Evolutionary conservation across 2,797 vertebrate species (phyloP).

Genomic region (Oreortyx pictus): DNA sequence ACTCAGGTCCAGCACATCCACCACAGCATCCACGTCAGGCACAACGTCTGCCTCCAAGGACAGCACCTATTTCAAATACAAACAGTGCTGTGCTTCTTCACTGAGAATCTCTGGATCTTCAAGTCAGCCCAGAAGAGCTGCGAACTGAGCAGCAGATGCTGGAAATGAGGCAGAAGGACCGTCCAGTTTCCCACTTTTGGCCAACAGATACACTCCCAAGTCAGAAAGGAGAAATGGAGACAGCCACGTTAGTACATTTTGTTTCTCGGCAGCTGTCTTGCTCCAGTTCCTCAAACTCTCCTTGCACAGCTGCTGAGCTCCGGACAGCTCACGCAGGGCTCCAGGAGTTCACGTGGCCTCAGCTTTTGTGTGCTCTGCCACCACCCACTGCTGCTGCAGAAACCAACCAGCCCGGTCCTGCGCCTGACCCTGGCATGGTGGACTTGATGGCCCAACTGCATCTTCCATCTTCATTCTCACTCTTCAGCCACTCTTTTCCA

Average conservation of each 20-base stretch:
- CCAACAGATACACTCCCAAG: not conserved
- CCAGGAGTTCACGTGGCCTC: not conserved
- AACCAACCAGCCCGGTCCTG: not conserved
- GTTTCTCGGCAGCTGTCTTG: not conserved
- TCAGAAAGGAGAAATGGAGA: not conserved
- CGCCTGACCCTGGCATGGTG: not conserved
- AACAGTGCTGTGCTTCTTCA: not conserved
- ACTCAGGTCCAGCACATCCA: not conserved
- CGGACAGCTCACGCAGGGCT: rapidly evolving
- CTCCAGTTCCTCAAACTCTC: not conserved
- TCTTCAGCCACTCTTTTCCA: not conserved
- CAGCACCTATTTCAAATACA: not conserved
- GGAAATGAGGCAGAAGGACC: not conserved
- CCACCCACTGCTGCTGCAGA: not conserved
- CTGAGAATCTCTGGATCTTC: not conserved
- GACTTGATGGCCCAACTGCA: rapidly evolving
- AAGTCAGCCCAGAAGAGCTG: not conserved
- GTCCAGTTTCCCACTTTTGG: not conserved
- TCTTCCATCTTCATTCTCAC: not conserved
- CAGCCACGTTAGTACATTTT: rapidly evolving
- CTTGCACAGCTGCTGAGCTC: not conserved
- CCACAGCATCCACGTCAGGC: not conserved
- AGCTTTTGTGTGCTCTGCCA: not conserved
- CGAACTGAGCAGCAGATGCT: not conserved
- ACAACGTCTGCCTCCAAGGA: not conserved